Evolutionary conservation across 2,888 invertebrate genomes (phyloP).

Genomic region (Eledona agricola): DNA sequence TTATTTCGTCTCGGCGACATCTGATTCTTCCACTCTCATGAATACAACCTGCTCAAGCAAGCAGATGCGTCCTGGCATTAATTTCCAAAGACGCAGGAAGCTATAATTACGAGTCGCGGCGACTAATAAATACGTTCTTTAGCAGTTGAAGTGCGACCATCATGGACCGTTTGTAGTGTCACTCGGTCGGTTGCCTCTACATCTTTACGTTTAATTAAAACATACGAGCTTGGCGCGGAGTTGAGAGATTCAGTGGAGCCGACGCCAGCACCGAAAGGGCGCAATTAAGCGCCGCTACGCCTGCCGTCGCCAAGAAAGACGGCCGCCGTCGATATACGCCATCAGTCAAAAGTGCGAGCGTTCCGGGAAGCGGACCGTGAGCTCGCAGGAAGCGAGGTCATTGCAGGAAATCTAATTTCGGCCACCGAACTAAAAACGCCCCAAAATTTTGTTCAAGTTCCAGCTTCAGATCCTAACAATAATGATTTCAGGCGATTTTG

Average conservation of each 20-base stretch:
- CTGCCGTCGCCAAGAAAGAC: too few species aligned
- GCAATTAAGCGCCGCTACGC: constrained; percentile 28
- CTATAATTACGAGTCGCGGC: constrained; percentile 37
- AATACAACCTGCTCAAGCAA: constrained; percentile 36
- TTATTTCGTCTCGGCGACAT: constrained; percentile 8
- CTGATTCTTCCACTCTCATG: constrained; percentile 24
- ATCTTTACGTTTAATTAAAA: constrained; percentile 60
- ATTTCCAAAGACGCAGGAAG: constrained; percentile 41
- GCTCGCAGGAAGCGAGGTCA: too few species aligned
- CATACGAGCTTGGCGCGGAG: constrained; percentile 56
- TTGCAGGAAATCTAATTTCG: too few species aligned
- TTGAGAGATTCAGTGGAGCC: constrained; percentile 56
- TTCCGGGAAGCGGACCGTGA: too few species aligned
- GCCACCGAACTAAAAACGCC: too few species aligned
- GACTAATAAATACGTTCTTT: constrained; percentile 59
- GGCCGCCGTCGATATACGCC: too few species aligned
- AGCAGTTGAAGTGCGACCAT: constrained; percentile 62
- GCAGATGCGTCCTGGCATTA: constrained; percentile 43
- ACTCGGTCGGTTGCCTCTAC: constrained; percentile 57
- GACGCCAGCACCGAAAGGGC: constrained; percentile 25
- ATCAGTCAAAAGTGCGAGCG: too few species aligned
- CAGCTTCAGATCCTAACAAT: too few species aligned
- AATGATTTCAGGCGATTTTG: too few species aligned
- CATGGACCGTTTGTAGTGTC: constrained; percentile 61
- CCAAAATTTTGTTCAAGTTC: too few species aligned